Percentiles rank a stretch among this genome's conserved stretches.
Evolutionary conservation across 2,797 vertebrate species (phyloP).

Genomic region (Coilia nasus): DNA sequence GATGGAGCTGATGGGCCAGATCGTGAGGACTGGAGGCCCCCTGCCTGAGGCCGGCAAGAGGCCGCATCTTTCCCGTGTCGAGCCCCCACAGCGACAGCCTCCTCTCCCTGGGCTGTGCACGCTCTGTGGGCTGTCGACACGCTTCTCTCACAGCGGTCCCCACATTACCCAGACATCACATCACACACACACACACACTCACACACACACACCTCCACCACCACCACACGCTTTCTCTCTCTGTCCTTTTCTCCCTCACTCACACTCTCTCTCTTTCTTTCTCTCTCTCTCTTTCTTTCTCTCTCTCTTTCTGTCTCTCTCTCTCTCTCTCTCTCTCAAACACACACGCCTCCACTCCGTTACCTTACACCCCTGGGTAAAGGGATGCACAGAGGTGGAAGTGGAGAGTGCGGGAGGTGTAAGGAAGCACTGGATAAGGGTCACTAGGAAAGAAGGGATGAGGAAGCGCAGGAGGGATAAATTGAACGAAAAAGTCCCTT

Average conservation of each 20-base stretch:
- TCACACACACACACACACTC: too few species aligned
- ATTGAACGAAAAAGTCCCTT: not conserved
- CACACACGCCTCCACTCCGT: too few species aligned
- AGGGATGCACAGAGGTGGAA: not conserved
- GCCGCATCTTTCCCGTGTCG: constrained; percentile 20
- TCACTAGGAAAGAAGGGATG: not conserved
- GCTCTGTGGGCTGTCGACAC: constrained; percentile 51
- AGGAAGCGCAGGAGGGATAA: not conserved
- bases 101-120: not conserved
- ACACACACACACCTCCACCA: too few species aligned
- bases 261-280: not conserved
- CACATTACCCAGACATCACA: constrained; percentile 41
- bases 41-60: constrained; percentile 15
- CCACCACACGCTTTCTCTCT: too few species aligned
- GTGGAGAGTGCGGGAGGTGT: not conserved
- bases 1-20: not conserved
- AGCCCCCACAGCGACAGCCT: constrained; percentile 27
- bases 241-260: too few species aligned
- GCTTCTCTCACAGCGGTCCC: constrained; percentile 40
- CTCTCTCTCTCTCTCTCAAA: too few species aligned
- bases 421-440: not conserved
- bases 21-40: not conserved
- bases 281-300: not conserved
- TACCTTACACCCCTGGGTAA: not conserved
- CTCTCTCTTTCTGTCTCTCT: too few species aligned